phyloP scores from a whole-genome alignment of 1,140 invertebrate species.

The Laupala kohalensis region DNA sequence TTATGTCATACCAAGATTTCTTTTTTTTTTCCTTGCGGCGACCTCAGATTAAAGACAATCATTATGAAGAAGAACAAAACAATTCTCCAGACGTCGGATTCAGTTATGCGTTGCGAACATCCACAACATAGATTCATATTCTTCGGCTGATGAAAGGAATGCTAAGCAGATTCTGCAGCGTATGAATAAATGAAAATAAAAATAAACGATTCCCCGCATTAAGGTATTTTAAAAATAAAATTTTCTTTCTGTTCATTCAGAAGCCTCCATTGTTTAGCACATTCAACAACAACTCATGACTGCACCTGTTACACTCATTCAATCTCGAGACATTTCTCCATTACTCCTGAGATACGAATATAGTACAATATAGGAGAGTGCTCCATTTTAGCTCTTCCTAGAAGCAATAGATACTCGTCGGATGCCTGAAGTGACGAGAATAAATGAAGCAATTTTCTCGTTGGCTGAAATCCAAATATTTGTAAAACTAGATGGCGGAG shows the following conservation, averaged over 20 bases:
- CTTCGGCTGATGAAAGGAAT: not conserved
- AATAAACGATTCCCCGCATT: not conserved
- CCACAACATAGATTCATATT: not conserved
- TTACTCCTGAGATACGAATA: too few species aligned
- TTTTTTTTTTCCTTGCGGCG: not conserved
- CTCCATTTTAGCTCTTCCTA: not conserved
- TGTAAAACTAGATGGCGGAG: not conserved
- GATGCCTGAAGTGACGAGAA: not conserved
- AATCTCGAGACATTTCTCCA: too few species aligned
- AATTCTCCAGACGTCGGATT: not conserved
- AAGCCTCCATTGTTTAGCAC: too few species aligned
- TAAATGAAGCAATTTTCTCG: not conserved
- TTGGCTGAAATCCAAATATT: not conserved
- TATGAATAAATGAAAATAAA: not conserved
- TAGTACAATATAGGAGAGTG: not conserved
- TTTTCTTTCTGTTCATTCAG: too few species aligned
- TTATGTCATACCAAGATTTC: not conserved
- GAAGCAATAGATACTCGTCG: not conserved
- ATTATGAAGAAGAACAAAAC: not conserved
- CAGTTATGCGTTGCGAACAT: not conserved
- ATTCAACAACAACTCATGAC: too few species aligned
- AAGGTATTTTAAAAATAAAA: too few species aligned
- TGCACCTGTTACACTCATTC: too few species aligned
- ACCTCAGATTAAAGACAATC: not conserved
- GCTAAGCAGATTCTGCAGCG: not conserved